Conservation (phyloP, 2,797 vertebrate species). For the Fistularia tabacaria region DNA sequence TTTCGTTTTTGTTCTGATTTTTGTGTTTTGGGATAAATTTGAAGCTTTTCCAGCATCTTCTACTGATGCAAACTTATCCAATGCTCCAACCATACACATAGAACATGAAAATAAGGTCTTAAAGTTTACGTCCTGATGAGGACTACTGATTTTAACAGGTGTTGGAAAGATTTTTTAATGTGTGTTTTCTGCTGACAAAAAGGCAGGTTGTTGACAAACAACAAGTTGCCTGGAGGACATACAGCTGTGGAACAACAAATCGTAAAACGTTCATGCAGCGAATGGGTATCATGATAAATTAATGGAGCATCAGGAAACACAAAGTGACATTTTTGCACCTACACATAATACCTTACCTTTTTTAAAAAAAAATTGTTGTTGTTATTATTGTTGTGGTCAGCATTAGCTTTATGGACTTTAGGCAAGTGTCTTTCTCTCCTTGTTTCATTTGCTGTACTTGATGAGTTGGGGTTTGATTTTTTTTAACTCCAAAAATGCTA, state of each 20-base stretch:
- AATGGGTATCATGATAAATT: too few species aligned
- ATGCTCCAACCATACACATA: slow-evolving; percentile 34
- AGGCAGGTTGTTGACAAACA: slow-evolving; percentile 84
- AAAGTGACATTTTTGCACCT: not conserved
- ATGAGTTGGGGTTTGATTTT: slow-evolving; percentile 76
- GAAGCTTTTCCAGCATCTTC: slow-evolving; percentile 85
- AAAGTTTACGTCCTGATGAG: too few species aligned
- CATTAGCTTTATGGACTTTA: slow-evolving; percentile 22
- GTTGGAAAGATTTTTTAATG: too few species aligned
- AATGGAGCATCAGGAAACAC: too few species aligned
- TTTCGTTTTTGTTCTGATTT: slow-evolving; percentile 76
- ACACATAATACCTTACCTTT: too few species aligned
- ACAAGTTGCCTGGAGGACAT: slow-evolving; percentile 66
- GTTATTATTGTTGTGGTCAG: not conserved
- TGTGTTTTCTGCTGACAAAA: slow-evolving; percentile 73
- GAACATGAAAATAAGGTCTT: too few species aligned
- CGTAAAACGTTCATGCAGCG: not conserved
- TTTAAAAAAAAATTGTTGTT: too few species aligned
- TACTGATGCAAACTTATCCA: slow-evolving; percentile 79
- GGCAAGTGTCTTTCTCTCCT: slow-evolving; percentile 68
- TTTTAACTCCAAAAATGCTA: slow-evolving; percentile 88
- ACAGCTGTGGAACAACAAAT: slow-evolving; percentile 7
- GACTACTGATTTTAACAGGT: too few species aligned
- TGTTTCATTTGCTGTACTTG: slow-evolving; percentile 76
- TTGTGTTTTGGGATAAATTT: slow-evolving; percentile 74